A percentile compares a stretch with the other conserved stretches of the same genome.
Conservation (phyloP, 2,888 invertebrate genomes). For the Keiferia lycopersicella region DNA sequence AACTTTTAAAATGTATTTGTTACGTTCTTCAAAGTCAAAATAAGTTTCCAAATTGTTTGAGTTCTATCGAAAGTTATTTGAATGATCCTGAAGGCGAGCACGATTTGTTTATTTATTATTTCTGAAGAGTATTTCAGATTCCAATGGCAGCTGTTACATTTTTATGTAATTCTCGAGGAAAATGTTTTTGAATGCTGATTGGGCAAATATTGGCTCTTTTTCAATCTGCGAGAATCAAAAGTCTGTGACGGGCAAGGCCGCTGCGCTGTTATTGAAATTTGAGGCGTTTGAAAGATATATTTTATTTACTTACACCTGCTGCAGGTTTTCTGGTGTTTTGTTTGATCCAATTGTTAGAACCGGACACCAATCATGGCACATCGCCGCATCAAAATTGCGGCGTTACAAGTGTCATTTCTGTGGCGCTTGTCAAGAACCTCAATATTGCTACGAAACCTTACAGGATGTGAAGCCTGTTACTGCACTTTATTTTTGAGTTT, state of each 20-base stretch:
- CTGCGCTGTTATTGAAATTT: not conserved
- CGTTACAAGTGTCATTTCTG: too few relatives aligned
- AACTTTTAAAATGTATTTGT: not conserved
- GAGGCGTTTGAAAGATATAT: too few relatives aligned
- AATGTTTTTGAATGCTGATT: not conserved
- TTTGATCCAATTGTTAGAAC: too few relatives aligned
- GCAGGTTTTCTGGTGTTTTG: too few relatives aligned
- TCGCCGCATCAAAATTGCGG: too few relatives aligned
- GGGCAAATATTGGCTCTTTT: not conserved
- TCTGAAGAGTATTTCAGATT: not conserved
- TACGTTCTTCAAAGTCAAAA: slow-evolving; percentile 4
- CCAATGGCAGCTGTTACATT: not conserved
- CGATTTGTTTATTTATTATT: slow-evolving; percentile 6
- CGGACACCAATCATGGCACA: too few relatives aligned
- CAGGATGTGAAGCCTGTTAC: too few relatives aligned
- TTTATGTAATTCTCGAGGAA: not conserved
- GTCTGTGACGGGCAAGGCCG: not conserved
- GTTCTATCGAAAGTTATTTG: slow-evolving; percentile 11
- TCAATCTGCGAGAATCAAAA: not conserved
- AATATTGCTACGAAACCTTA: too few relatives aligned
- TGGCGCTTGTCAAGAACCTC: too few relatives aligned
- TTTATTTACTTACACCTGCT: too few relatives aligned
- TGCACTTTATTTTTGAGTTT: too few relatives aligned
- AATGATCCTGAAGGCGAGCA: not conserved
- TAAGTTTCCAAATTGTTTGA: slow-evolving; percentile 5